Base-by-base conservation (phyloP, 64 coral and sea anemone genomes). In the Pocillopora damicornis region DNA sequence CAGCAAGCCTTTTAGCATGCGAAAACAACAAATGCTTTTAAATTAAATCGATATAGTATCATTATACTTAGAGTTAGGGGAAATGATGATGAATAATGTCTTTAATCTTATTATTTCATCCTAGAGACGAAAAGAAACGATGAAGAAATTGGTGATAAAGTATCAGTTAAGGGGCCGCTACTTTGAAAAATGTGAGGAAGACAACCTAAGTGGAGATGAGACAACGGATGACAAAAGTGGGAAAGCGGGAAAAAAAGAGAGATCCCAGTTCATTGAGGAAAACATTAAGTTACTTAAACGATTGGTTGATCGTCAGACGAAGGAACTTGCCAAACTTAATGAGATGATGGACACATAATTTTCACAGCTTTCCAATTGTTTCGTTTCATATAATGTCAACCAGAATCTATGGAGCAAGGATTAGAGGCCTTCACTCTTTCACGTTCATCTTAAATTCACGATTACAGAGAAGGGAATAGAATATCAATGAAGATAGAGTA, bases 111-210 rank as follows among this genome's bases (percentile, higher is more conserved):
- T 67, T 67, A 67, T 20, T 67, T 71, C 67, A 71, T 20, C 22
- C n/a, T 11, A 79, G 56, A 79, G 51, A 30, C 77, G 77, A 26
- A 26, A 26, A 22, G 56, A 79, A 25, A 79, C 57, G 13, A 30
- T 79, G 56, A 79, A 79, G 38, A 58, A 79, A 60, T 17, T 79
- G 77, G 57, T 79, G 20, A 51, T 79, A 10, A 60, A 59, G n/a
- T 79, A 79, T 58, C 30, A 30, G 30, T 58, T 79, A 26, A 25
- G 30, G 60, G 22, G 59, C 20, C 77, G n/a, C 22, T 79, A 60
- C 58, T 60, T 61, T 59, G 77, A 23, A 60, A 34, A 60, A 59
- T 23, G 57, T 9, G 77, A 60, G 25, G 67, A 20, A 71, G 67
- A 71, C 22, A 71, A 12, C 1, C 13, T 3, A 22, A 60, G 9